phyloP scores from a whole-genome alignment of 37 sponge, comb jelly and placozoan species.

The Agelas oroides region DNA sequence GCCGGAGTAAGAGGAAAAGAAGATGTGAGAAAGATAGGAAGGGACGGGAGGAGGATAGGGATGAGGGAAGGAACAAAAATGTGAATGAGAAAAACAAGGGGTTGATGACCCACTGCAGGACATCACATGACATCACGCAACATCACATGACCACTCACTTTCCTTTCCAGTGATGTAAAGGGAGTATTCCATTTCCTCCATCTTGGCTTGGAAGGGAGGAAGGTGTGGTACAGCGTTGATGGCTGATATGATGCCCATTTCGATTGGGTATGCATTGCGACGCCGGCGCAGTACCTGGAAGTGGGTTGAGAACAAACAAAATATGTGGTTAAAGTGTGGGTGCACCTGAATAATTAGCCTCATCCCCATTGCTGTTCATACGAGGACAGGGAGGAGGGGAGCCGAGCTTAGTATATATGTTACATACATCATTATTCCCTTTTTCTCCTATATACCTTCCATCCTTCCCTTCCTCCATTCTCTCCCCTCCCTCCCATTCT shows the following conservation, averaged over 20 bases:
- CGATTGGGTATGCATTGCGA: constrained; percentile 38
- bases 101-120: background rate
- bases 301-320: background rate
- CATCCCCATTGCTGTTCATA: no score
- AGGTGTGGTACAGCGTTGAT: constrained; percentile 32
- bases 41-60: no score
- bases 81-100: no score
- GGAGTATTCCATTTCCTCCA: constrained; percentile 59
- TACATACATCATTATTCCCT: no score
- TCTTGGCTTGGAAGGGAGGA: background rate
- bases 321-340: background rate
- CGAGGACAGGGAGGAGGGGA: no score
- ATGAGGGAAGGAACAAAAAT: no score
- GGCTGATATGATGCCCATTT: constrained; percentile 37
- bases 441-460: background rate
- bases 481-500: no score
- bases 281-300: constrained; percentile 38
- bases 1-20: no score
- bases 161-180: constrained; percentile 68
- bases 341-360: no score
- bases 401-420: no score
- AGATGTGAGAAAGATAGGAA: no score
- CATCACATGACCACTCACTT: background rate
- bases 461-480: no score
- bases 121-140: background rate